Percentiles rank a stretch among this genome's conserved stretches.
phyloP scores from a whole-genome alignment of 1,140 invertebrate species.

The Anastrepha ludens region DNA sequence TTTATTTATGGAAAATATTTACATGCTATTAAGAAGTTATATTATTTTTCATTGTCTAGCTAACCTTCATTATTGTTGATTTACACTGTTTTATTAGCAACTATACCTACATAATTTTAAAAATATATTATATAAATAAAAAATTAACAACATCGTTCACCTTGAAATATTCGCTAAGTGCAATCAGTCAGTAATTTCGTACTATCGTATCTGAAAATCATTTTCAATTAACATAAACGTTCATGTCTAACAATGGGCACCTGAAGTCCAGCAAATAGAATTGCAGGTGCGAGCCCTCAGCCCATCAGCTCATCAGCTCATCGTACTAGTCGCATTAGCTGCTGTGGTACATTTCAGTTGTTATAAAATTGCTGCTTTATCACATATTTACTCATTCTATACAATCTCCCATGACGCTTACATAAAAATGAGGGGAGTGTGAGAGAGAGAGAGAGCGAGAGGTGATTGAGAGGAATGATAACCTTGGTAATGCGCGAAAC shows the following conservation, averaged over 20 bases:
- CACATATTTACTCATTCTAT: not conserved
- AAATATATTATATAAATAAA: too few species aligned
- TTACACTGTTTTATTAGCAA: not conserved
- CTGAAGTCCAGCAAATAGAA: not conserved
- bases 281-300: not conserved
- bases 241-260: not conserved
- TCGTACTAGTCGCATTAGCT: not conserved
- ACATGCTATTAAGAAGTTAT: not conserved
- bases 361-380: not conserved
- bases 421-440: too few species aligned
- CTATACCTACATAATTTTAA: too few species aligned
- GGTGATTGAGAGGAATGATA: not conserved
- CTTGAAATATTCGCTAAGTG: not conserved
- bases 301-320: not conserved
- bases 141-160: not conserved
- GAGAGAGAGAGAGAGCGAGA: too few species aligned
- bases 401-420: too few species aligned
- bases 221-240: slow-evolving; percentile 15
- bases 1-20: not conserved
- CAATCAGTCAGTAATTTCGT: not conserved
- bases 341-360: not conserved
- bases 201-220: not conserved
- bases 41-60: not conserved
- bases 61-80: not conserved
- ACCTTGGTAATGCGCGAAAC: slow-evolving; percentile 3